Base-by-base conservation (phyloP, 2,888 invertebrate genomes). In the Neoaliturus tenellus region DNA sequence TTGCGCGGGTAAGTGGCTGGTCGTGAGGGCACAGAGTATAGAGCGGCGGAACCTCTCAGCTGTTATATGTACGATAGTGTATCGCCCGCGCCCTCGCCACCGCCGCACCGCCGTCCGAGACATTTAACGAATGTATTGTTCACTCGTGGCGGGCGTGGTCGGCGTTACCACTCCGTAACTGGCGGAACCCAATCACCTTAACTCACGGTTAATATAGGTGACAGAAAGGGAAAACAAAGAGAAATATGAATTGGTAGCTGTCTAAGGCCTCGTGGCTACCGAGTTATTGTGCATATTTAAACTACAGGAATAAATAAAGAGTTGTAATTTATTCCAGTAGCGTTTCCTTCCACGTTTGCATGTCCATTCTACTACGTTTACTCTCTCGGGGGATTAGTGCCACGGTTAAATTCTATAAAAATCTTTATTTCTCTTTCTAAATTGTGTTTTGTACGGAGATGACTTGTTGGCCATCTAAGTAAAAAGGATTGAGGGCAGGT, bases 91-190 rank as follows among this genome's bases (percentile, higher is more conserved):
- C 55, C 23, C 4, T n/a, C n/a, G 4, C 17, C 55, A 6, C 23
- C 35, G 71, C 71, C 41, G 71, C 55, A 6, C 23, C 35, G 71
- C 71, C 41, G 71, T 1, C 39, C 44, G 75, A 1, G 75, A 75
- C 75, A 44, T 75, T 75, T 75, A 75, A 75, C 75, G 75, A 75
- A 75, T 31, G 44, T 44, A 75, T 75, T 75, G 75, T 75, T 39
- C 31, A 4, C 39, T 20, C 17, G n/a, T 3, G 75, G 48, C 75
- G 28, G 75, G 75, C 75, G 75, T 75, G 75, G 75, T 25, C 28
- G 44, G 75, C 39, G 69, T 39, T 17, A 67, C 67, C 5, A 39
- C 39, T 39, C 39, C 71, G 71, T 44, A 71, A 31, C 41, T 39
- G 75, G 75, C 75, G 71, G 41, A 41, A 71, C 17, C 23, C 69